Conservation (phyloP, 2,113 vertebrate species). For the Grammomys dolichurus region DNA sequence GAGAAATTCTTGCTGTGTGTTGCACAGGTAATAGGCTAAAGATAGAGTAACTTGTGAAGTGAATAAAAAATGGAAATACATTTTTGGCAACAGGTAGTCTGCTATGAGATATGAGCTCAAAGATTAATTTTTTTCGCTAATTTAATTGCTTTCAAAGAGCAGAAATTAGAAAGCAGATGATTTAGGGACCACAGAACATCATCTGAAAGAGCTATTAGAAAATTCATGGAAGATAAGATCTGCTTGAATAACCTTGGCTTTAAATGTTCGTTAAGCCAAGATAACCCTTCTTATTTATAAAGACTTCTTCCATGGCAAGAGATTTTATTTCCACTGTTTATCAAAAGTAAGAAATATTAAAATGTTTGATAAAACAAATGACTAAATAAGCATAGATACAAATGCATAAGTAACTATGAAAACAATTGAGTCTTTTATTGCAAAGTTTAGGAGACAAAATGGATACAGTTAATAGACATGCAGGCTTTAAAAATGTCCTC, state of each 20-base stretch:
- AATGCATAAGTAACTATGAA: background rate
- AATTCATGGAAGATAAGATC: background rate
- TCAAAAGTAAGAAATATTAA: constrained; percentile 3
- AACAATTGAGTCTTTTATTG: constrained; percentile 15
- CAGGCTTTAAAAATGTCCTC: background rate
- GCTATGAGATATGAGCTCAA: background rate
- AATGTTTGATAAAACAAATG: background rate
- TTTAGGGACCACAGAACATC: background rate
- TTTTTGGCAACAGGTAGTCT: background rate
- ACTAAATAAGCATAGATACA: background rate
- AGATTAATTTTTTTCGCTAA: background rate
- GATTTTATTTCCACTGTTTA: background rate
- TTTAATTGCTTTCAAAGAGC: background rate
- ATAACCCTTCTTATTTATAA: constrained; percentile 22
- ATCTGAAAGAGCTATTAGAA: background rate
- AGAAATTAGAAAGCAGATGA: background rate
- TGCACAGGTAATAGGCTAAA: background rate
- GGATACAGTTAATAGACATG: background rate
- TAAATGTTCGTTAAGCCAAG: background rate
- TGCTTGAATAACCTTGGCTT: background rate
- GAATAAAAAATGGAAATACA: background rate
- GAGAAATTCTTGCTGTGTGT: background rate
- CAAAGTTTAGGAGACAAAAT: constrained; percentile 7
- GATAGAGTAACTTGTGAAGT: background rate
- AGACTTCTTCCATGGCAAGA: background rate